phyloP scores from a whole-genome alignment of 2,888 invertebrate species.

The Hyposoter dolosus region DNA sequence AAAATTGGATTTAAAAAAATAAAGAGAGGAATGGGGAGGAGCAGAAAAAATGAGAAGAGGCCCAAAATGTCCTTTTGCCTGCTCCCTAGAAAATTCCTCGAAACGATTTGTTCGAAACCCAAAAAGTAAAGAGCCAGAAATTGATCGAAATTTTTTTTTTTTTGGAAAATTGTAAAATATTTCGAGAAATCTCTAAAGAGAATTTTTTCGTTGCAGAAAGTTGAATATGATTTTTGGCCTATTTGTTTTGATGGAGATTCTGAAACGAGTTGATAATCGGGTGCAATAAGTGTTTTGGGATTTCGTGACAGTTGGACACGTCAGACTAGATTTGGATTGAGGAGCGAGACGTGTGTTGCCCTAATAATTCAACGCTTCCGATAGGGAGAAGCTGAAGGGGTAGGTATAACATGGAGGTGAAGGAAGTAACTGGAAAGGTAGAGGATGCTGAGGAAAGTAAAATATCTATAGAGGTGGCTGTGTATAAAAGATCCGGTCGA shows the following conservation, averaged over 20 bases:
- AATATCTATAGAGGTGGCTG: neutral
- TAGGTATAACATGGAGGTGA: neutral
- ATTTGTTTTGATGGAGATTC: neutral
- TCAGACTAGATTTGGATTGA: neutral
- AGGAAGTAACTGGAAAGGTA: neutral
- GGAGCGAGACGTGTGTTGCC: neutral
- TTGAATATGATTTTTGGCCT: neutral
- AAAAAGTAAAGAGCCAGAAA: too few relatives aligned
- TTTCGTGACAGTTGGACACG: neutral
- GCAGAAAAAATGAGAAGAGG: too few relatives aligned
- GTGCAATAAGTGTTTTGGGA: neutral
- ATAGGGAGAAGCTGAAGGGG: neutral
- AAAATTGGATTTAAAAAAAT: too few relatives aligned
- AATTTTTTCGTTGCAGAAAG: too few relatives aligned
- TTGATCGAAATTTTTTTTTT: too few relatives aligned
- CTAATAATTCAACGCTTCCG: conserved; percentile 11
- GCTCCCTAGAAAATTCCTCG: neutral
- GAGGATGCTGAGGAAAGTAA: neutral
- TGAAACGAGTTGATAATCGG: neutral
- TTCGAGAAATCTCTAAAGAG: neutral
- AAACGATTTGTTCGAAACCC: neutral
- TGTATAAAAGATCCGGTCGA: conserved; percentile 10
- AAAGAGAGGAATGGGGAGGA: too few relatives aligned
- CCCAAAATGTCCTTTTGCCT: neutral
- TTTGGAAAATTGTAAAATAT: too few relatives aligned